Percentiles rank a stretch among this genome's conserved stretches.
Evolutionary conservation across 2,113 vertebrate genomes (phyloP).

Genomic region (Martes martes): DNA sequence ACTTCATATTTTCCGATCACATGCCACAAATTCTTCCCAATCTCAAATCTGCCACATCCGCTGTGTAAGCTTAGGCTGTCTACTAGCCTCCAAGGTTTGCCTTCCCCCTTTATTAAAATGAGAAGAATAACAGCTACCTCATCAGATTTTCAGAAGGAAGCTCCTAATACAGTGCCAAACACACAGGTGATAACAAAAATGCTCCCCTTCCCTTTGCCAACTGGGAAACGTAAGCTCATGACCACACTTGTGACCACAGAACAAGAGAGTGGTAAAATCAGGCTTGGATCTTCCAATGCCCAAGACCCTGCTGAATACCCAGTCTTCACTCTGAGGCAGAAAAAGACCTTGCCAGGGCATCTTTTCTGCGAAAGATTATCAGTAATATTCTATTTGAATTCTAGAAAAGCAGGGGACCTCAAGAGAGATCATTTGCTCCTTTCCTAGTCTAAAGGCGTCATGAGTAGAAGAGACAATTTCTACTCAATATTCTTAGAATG

Average conservation of each 20-base stretch:
- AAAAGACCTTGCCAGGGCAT: not conserved
- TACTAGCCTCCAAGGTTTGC: not conserved
- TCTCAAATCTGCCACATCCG: not conserved
- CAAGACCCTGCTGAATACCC: not conserved
- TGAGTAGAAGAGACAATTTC: not conserved
- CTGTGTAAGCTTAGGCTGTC: not conserved
- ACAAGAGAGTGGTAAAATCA: not conserved
- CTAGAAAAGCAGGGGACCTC: not conserved
- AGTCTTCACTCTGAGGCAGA: not conserved
- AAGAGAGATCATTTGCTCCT: not conserved
- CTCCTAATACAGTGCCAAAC: not conserved
- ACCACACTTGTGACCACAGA: not conserved
- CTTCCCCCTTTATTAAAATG: not conserved
- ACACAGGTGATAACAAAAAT: not conserved
- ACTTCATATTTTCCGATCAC: not conserved
- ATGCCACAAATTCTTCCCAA: conserved; percentile 1
- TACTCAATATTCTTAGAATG: not conserved
- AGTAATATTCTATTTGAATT: not conserved
- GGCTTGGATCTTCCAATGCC: not conserved
- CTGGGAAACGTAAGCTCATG: not conserved
- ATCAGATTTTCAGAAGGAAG: not conserved
- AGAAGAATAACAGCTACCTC: not conserved
- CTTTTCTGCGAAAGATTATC: not conserved
- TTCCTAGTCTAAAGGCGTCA: not conserved
- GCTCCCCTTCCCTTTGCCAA: not conserved